phyloP scores from a whole-genome alignment of 1,140 invertebrate species.

The Cepaea nemoralis region DNA sequence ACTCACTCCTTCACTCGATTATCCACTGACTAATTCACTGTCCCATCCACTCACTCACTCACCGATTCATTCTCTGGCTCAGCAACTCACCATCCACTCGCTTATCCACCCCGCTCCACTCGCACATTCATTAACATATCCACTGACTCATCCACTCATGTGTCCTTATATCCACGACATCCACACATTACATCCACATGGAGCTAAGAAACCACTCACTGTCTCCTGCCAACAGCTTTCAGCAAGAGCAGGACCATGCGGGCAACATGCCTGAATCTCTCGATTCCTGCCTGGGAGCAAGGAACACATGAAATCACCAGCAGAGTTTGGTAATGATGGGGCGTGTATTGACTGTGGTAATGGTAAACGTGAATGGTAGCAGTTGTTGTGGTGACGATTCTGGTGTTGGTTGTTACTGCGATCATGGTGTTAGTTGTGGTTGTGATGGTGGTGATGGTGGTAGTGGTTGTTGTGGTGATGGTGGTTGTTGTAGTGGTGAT shows the following conservation, averaged over 20 bases:
- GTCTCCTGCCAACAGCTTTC: conserved; percentile 15
- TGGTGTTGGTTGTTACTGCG: background rate
- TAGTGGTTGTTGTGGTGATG: background rate
- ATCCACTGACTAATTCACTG: too few relatives aligned
- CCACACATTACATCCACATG: background rate
- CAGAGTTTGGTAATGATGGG: background rate
- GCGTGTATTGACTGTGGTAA: background rate
- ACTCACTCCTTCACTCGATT: too few relatives aligned
- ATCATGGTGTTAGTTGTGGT: background rate
- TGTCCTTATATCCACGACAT: background rate
- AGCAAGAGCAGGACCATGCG: background rate
- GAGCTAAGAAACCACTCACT: conserved; percentile 30
- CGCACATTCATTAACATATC: background rate
- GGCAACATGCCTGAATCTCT: conserved; percentile 13
- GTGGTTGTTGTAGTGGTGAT: conserved; percentile 2
- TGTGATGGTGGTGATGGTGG: background rate
- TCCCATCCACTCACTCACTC: too few relatives aligned
- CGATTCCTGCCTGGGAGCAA: background rate
- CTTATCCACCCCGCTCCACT: too few relatives aligned
- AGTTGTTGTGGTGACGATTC: background rate
- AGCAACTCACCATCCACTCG: too few relatives aligned
- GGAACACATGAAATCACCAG: background rate
- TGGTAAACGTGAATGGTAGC: background rate
- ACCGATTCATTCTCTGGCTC: too few relatives aligned
- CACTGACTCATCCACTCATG: background rate